Conservation (phyloP, 2,113 vertebrate genomes). For the Eupsittula cactorum region DNA sequence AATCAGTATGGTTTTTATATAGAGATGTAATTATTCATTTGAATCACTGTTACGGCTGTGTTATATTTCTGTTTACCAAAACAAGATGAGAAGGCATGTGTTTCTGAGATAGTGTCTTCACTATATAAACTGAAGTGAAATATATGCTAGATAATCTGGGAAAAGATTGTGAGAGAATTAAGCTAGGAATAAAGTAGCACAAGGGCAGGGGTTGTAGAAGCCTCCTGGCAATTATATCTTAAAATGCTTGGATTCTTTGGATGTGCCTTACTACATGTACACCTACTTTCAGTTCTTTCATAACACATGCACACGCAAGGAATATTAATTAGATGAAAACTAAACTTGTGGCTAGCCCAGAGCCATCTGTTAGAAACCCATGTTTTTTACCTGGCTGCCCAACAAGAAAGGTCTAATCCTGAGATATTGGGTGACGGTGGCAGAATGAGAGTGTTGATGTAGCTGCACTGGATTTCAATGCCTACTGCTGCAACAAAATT, state of each 20-base stretch:
- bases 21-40: neutral
- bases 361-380: slow-evolving; percentile 24
- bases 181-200: neutral
- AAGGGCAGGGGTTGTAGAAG: neutral
- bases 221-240: neutral
- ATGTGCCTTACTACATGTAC: neutral
- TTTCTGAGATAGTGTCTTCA: neutral
- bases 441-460: slow-evolving; percentile 39
- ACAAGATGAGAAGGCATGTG: neutral
- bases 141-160: neutral
- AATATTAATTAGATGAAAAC: slow-evolving; percentile 44
- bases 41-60: neutral
- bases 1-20: neutral
- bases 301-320: neutral
- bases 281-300: neutral
- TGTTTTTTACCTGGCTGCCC: slow-evolving; percentile 38
- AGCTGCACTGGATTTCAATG: slow-evolving; percentile 15
- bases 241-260: neutral
- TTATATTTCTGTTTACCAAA: neutral
- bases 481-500: slow-evolving; percentile 43
- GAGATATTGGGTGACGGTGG: neutral
- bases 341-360: neutral
- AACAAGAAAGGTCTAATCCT: slow-evolving; percentile 38
- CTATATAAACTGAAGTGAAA: neutral
- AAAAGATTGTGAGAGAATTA: neutral